These are phyloP conservation scores for Noctuana brunneofusca DNA, from an alignment of 2,888 invertebrate genomes.

Conservation along the genomic window DNA sequence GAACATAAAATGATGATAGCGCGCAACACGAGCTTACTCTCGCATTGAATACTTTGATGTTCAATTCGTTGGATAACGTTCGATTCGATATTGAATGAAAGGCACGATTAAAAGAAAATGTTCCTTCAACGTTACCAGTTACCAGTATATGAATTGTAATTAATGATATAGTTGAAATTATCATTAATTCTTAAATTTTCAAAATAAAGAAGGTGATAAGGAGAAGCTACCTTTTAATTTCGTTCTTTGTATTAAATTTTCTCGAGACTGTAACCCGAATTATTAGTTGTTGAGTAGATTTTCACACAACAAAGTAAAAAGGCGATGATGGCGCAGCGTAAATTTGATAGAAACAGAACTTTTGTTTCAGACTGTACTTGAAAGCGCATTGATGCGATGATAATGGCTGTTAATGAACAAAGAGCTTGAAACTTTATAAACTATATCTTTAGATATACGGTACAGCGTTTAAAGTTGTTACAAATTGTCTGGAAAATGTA, in stretches of 20 bases:
- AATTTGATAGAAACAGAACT: slow-evolving; percentile 6
- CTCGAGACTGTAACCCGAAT: not conserved
- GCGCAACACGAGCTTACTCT: not conserved
- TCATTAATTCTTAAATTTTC: too few relatives aligned
- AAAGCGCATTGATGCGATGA: slow-evolving; percentile 7
- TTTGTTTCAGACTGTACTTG: not conserved
- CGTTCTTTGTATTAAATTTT: not conserved
- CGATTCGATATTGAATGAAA: not conserved
- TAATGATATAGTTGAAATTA: too few relatives aligned
- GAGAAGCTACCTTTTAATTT: not conserved
- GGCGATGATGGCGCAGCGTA: not conserved
- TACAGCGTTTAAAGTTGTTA: not conserved
- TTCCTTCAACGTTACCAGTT: not conserved
- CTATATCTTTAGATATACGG: not conserved
- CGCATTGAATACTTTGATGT: not conserved
- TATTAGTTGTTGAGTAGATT: slow-evolving; percentile 4
- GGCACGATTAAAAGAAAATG: too few relatives aligned
- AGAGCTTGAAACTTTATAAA: slow-evolving; percentile 8
- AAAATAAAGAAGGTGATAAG: not conserved
- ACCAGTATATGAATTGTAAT: not conserved
- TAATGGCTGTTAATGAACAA: slow-evolving; percentile 12
- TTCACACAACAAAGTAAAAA: slow-evolving; percentile 6
- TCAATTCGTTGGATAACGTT: not conserved
- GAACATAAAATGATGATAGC: not conserved
- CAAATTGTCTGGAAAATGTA: not conserved